These are phyloP conservation scores for Chionoecetes opilio DNA, from an alignment of 1,140 invertebrate genomes.

Conservation along the genomic window DNA sequence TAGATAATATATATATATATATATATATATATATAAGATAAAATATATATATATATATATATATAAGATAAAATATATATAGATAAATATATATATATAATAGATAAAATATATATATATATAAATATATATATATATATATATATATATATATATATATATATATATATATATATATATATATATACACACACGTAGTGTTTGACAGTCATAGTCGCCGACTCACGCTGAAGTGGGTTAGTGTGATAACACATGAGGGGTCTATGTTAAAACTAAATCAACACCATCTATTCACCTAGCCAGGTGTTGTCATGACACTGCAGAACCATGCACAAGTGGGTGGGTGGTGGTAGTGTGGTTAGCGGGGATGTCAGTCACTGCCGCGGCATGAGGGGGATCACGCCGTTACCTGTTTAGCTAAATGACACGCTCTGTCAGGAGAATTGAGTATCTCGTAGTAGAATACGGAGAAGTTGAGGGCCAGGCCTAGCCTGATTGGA, in stretches of 20 bases:
- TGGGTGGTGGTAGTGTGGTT: slow-evolving; percentile 56
- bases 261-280: slow-evolving; percentile 37
- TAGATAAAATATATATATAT: too few relatives aligned
- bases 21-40: too few relatives aligned
- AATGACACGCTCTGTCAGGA: slow-evolving; percentile 97
- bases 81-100: too few relatives aligned
- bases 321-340: slow-evolving; percentile 35
- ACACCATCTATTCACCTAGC: slow-evolving; percentile 43
- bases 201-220: background rate
- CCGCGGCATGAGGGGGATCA: slow-evolving; percentile 64
- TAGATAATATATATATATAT: too few relatives aligned
- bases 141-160: too few relatives aligned
- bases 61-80: too few relatives aligned
- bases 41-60: too few relatives aligned
- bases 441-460: slow-evolving; percentile 99
- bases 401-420: slow-evolving; percentile 95
- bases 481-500: slow-evolving; percentile 97
- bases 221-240: slow-evolving; percentile 34
- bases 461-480: slow-evolving; percentile 99
- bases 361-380: slow-evolving; percentile 64
- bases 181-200: too few relatives aligned
- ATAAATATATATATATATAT: too few relatives aligned
- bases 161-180: too few relatives aligned
- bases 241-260: slow-evolving; percentile 42
- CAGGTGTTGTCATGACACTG: slow-evolving; percentile 39